These are phyloP conservation scores for Ptilorrhoa leucosticta DNA, from an alignment of 2,113 vertebrate species.

Conservation along the genomic window DNA sequence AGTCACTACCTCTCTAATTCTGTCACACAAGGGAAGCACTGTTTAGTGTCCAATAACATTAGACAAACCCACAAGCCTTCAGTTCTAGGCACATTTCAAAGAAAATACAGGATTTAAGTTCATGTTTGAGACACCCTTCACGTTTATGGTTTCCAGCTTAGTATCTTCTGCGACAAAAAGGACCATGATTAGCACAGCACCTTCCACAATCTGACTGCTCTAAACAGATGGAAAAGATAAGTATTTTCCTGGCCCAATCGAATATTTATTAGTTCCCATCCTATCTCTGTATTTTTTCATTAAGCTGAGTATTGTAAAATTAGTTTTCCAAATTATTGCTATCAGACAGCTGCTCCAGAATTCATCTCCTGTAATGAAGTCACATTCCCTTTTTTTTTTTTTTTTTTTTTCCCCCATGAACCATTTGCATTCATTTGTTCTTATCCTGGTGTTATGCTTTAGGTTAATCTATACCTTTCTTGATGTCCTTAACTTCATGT, in stretches of 20 bases:
- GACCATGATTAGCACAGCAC: neutral
- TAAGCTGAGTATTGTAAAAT: neutral
- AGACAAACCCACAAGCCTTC: neutral
- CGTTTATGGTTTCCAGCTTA: neutral
- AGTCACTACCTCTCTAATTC: neutral
- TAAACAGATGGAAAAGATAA: neutral
- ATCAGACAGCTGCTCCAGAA: neutral
- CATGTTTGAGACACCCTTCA: rapidly evolving
- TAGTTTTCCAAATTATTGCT: neutral
- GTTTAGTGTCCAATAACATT: neutral
- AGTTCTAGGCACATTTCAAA: neutral
- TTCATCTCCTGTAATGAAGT: neutral
- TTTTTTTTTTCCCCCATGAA: neutral
- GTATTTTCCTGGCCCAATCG: neutral
- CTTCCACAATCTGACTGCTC: neutral
- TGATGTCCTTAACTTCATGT: neutral
- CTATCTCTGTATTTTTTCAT: neutral
- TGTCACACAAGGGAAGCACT: neutral
- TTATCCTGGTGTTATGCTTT: neutral
- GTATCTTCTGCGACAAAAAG: neutral
- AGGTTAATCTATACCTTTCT: neutral
- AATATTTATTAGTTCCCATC: neutral
- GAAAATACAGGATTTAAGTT: neutral
- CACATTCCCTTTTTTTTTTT: neutral
- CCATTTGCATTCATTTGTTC: neutral